Evolutionary conservation across 2,797 vertebrate genomes (phyloP).

Genomic region (Bradypodion ventrale): DNA sequence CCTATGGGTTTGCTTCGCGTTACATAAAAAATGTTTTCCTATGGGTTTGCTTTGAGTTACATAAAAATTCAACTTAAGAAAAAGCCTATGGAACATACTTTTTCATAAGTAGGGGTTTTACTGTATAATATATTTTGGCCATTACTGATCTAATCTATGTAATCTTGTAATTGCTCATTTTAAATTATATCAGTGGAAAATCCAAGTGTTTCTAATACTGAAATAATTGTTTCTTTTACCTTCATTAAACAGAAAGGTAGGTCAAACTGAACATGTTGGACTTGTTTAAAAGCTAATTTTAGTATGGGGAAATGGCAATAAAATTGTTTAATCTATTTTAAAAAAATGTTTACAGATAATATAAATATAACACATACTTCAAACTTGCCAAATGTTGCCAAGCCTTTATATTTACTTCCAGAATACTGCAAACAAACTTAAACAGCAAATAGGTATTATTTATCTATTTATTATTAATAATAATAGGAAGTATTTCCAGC

Average conservation of each 20-base stretch:
- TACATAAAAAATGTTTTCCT: no score
- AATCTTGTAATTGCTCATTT: not conserved
- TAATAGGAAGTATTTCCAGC: not conserved
- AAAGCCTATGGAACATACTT: no score
- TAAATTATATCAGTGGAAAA: not conserved
- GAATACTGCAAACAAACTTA: not conserved
- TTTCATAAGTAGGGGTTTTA: no score
- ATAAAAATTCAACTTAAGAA: no score
- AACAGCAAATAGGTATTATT: not conserved
- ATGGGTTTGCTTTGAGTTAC: no score
- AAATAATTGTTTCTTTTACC: not conserved
- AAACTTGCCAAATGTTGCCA: not conserved
- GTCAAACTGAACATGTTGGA: not conserved
- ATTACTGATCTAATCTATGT: not conserved
- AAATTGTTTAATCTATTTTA: no score
- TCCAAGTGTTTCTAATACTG: not conserved
- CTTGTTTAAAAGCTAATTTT: not conserved
- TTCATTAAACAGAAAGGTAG: not conserved
- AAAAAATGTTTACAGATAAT: not conserved
- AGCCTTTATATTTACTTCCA: not conserved
- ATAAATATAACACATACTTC: not conserved
- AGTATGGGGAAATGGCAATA: not conserved
- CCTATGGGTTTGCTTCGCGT: no score
- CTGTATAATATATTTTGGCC: no score
- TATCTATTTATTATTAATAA: no score